Percentiles rank a stretch among this genome's conserved stretches.
Conservation (phyloP, 1,140 invertebrate genomes). For the Myzus persicae region DNA sequence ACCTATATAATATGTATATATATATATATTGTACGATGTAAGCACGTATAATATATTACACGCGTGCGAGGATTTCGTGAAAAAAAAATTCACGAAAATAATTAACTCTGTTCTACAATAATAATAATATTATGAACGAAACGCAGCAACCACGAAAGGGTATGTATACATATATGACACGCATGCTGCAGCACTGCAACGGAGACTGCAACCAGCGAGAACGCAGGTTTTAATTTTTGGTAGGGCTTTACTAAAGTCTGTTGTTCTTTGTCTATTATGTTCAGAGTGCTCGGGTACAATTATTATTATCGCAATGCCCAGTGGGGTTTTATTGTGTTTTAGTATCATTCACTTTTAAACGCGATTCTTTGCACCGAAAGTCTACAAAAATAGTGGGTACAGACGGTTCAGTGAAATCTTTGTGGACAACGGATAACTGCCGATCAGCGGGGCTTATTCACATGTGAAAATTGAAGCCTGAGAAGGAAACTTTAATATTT, state of each 20-base stretch:
- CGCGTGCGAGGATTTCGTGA: background rate
- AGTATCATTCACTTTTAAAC: background rate
- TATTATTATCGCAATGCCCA: background rate
- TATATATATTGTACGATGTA: background rate
- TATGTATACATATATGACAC: background rate
- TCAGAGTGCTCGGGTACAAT: no score
- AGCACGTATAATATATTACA: background rate
- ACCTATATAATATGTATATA: background rate
- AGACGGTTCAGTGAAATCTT: background rate
- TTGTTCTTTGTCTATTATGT: background rate
- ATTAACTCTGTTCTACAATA: background rate
- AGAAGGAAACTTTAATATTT: no score
- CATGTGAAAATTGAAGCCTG: no score
- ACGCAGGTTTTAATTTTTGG: background rate
- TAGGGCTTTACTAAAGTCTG: no score
- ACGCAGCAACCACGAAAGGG: background rate
- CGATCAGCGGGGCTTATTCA: background rate
- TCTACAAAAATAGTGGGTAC: background rate
- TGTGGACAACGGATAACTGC: background rate
- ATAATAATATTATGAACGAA: background rate
- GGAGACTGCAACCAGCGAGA: background rate
- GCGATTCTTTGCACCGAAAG: background rate
- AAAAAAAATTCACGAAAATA: constrained; percentile 4
- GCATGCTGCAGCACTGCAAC: background rate
- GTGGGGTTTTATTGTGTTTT: background rate